phyloP scores from a whole-genome alignment of 2,797 vertebrate species.

The Pipistrellus nathusii region DNA sequence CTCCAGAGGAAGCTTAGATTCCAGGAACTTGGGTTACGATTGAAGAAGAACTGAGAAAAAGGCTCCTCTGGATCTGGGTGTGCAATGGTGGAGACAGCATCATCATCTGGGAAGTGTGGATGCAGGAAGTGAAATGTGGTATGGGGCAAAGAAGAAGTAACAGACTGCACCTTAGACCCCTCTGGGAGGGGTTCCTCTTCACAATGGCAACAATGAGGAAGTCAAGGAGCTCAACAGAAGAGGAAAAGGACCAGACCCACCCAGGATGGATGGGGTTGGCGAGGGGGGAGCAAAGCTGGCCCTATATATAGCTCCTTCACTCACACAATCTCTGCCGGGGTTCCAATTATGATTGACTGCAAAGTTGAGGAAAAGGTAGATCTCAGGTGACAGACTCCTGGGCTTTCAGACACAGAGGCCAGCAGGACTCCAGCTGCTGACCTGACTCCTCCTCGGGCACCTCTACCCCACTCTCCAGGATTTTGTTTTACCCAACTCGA shows the following conservation, averaged over 20 bases:
- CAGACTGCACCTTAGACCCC: too few species aligned
- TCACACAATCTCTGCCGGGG: not conserved
- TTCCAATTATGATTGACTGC: not conserved
- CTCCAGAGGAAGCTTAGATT: not conserved
- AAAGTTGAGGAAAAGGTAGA: not conserved
- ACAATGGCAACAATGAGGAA: not conserved
- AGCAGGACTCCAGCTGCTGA: not conserved
- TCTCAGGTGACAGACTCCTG: not conserved
- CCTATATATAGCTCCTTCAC: accelerated
- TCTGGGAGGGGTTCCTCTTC: not conserved
- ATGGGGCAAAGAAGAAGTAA: not conserved
- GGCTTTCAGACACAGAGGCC: not conserved
- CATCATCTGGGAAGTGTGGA: not conserved
- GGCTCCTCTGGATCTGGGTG: not conserved
- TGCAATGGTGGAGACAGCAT: not conserved
- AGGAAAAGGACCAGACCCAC: not conserved
- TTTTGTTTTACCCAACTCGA: not conserved
- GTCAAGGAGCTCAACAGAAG: not conserved
- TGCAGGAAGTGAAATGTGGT: not conserved
- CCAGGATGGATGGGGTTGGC: not conserved
- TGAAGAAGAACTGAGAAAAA: not conserved
- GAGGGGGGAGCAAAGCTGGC: not conserved
- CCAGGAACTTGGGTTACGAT: not conserved
- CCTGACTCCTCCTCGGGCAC: not conserved
- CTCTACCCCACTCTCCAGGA: not conserved